Evolutionary conservation across 2,888 invertebrate species (phyloP).

Genomic region (Zelleria hepariella): DNA sequence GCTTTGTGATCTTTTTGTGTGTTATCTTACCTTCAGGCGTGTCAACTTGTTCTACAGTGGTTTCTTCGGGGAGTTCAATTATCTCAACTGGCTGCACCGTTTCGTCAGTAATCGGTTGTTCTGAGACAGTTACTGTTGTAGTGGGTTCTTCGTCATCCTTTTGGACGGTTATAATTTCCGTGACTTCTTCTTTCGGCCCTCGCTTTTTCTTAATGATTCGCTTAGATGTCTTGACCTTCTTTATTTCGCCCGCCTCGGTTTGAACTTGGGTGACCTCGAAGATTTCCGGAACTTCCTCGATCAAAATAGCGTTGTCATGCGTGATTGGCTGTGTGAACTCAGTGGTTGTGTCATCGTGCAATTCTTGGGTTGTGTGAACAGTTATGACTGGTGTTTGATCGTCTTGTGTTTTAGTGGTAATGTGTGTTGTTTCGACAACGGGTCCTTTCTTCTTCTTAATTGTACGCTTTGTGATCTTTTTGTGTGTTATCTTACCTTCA

Average conservation of each 20-base stretch:
- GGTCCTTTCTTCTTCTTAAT: too few relatives aligned
- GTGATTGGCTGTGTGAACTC: too few relatives aligned
- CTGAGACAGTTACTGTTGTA: constrained; percentile 12
- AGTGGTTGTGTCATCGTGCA: too few relatives aligned
- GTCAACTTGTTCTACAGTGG: not conserved
- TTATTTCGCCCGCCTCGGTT: constrained; percentile 10
- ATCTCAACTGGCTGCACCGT: constrained; percentile 25
- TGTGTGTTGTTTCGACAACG: too few relatives aligned
- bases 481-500: too few relatives aligned
- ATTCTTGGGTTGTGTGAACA: too few relatives aligned
- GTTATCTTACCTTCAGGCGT: constrained; percentile 7
- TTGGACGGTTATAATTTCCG: constrained; percentile 23
- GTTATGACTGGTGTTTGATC: too few relatives aligned
- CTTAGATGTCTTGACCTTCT: constrained; percentile 20
- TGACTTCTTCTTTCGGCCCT: constrained; percentile 32
- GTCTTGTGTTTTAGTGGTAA: too few relatives aligned
- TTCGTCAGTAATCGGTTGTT: constrained; percentile 7
- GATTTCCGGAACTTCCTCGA: constrained; percentile 16
- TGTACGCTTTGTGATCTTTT: too few relatives aligned
- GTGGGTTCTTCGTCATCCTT: constrained; percentile 20
- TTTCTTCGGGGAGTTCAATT: constrained; percentile 16
- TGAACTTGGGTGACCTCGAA: constrained; percentile 19
- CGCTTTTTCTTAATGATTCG: constrained; percentile 16
- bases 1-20: constrained; percentile 6
- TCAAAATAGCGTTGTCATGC: constrained; percentile 17